Percentiles rank a stretch among this genome's conserved stretches.
These are phyloP conservation scores for Thysanoteuthis rhombus DNA, from an alignment of 2,888 invertebrate genomes.

Conservation along the genomic window DNA sequence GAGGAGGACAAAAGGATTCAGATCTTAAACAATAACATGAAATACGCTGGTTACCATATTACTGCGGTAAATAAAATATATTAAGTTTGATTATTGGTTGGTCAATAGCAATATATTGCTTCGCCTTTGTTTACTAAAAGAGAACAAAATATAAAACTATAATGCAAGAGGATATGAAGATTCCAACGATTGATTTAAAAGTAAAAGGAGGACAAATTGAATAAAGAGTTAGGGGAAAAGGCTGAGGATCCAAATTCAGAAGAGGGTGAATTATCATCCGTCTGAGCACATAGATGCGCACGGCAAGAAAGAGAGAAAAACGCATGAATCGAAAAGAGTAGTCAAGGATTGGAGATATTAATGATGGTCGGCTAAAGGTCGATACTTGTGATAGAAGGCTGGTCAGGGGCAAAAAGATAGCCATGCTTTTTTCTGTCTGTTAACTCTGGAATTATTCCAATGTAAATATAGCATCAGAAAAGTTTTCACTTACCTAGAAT, in stretches of 20 bases:
- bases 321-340: background rate
- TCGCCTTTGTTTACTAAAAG: background rate
- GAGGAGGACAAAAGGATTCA: too few species aligned
- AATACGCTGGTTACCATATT: too few species aligned
- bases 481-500: background rate
- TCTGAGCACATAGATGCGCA: background rate
- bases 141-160: background rate
- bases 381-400: background rate
- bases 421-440: background rate
- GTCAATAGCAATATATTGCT: too few species aligned
- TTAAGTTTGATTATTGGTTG: too few species aligned
- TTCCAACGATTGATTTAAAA: background rate
- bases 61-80: too few species aligned
- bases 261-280: background rate
- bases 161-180: background rate
- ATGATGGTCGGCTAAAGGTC: background rate
- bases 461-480: background rate
- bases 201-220: background rate
- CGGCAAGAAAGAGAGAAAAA: too few species aligned
- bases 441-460: background rate
- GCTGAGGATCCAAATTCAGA: background rate
- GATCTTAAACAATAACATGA: too few species aligned
- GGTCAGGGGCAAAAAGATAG: background rate
- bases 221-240: background rate
- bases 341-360: background rate